These are phyloP conservation scores for Girardinus metallicus DNA, from an alignment of 2,797 vertebrate species.

Conservation along the genomic window DNA sequence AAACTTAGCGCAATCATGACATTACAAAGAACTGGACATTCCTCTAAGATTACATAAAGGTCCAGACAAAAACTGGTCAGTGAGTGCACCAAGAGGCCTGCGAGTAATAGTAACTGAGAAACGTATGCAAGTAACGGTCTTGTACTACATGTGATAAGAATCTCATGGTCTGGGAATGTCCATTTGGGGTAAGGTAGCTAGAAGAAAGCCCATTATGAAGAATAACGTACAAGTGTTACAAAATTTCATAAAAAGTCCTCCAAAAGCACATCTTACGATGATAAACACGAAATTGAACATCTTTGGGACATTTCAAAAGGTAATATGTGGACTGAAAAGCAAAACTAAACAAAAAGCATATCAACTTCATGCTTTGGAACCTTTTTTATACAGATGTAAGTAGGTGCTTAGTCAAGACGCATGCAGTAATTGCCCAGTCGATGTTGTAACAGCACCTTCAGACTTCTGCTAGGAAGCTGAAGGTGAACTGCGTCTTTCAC, in stretches of 20 bases:
- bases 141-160: not conserved
- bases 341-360: not conserved
- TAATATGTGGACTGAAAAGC: not conserved
- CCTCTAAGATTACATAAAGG: not conserved
- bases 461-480: not conserved
- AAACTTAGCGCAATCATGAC: not conserved
- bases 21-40: not conserved
- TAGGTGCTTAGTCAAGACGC: not conserved
- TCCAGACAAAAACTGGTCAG: not conserved
- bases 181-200: not conserved
- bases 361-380: not conserved
- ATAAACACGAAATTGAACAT: not conserved
- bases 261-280: not conserved
- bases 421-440: not conserved
- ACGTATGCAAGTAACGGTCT: not conserved
- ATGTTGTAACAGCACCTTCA: constrained; percentile 40
- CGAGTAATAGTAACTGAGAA: not conserved
- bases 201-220: not conserved
- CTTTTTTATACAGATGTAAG: not conserved
- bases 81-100: too few relatives aligned
- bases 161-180: not conserved
- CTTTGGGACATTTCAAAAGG: not conserved
- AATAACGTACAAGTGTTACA: not conserved
- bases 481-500: constrained; percentile 33
- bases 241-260: not conserved